Evolutionary conservation across 1,140 invertebrate genomes (phyloP).

Genomic region (Drosophila albomicans): DNA sequence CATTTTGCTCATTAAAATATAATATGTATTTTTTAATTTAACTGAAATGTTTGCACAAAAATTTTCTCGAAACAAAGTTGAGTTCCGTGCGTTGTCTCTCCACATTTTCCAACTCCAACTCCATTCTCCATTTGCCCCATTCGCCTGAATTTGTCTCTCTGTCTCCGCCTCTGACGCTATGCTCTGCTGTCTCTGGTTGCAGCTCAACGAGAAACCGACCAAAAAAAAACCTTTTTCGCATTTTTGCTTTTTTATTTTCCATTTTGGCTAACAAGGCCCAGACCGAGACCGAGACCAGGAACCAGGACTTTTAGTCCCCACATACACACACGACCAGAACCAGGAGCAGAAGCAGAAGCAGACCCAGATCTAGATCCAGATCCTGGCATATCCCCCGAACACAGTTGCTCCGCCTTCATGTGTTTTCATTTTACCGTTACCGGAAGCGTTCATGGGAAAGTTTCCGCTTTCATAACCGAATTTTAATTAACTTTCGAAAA

Average conservation of each 20-base stretch:
- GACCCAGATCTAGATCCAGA: constrained; percentile 27
- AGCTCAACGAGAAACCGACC: constrained; percentile 30
- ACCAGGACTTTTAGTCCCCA: not conserved
- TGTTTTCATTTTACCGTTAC: constrained; percentile 73
- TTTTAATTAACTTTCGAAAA: constrained; percentile 85
- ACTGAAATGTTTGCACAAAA: constrained; percentile 85
- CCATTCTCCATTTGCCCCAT: constrained; percentile 14
- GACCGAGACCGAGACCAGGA: constrained; percentile 4
- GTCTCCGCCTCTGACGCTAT: constrained; percentile 47
- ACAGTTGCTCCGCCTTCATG: constrained; percentile 50
- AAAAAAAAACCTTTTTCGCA: constrained; percentile 57
- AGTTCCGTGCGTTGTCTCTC: constrained; percentile 43
- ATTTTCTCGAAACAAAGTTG: constrained; percentile 83
- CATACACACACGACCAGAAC: not conserved
- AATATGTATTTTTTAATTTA: constrained; percentile 85
- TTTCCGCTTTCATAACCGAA: constrained; percentile 85
- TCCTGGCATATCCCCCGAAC: not conserved
- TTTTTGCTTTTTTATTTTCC: constrained; percentile 43
- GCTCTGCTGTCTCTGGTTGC: constrained; percentile 8
- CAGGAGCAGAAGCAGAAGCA: not conserved
- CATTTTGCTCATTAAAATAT: constrained; percentile 85
- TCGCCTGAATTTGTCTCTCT: constrained; percentile 32
- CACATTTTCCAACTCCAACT: constrained; percentile 32
- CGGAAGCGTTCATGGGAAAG: constrained; percentile 85
- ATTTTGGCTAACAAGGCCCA: constrained; percentile 60